A percentile compares a stretch with the other conserved stretches of the same genome.
phyloP scores from a whole-genome alignment of 2,113 vertebrate species.

The Rhinogobius similis region DNA sequence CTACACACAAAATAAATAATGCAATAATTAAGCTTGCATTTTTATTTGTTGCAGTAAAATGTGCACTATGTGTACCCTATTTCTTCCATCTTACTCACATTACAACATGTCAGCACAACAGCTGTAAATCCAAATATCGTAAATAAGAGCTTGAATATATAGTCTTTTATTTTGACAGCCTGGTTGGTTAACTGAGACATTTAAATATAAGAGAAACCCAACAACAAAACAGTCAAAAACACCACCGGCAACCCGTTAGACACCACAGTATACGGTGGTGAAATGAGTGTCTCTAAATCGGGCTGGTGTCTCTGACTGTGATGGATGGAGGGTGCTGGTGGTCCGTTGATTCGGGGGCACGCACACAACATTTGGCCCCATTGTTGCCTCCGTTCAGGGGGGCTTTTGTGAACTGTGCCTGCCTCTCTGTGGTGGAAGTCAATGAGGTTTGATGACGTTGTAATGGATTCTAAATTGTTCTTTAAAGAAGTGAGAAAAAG shows the following conservation, averaged over 20 bases:
- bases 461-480: slow-evolving; percentile 64
- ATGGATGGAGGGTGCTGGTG: slow-evolving; percentile 76
- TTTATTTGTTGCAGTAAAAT: too few relatives aligned
- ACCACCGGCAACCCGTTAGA: slow-evolving; percentile 2
- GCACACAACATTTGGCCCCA: slow-evolving; percentile 76
- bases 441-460: slow-evolving; percentile 58
- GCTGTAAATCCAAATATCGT: too few relatives aligned
- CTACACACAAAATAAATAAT: too few relatives aligned
- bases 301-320: slow-evolving; percentile 61
- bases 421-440: slow-evolving; percentile 55
- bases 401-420: slow-evolving; percentile 47
- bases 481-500: slow-evolving; percentile 48
- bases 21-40: too few relatives aligned
- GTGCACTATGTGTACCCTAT: too few relatives aligned
- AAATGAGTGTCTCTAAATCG: slow-evolving; percentile 49
- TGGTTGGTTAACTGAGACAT: not conserved
- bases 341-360: slow-evolving; percentile 71
- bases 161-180: not conserved
- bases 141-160: too few relatives aligned
- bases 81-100: too few relatives aligned
- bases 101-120: too few relatives aligned
- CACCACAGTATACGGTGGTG: slow-evolving; percentile 18
- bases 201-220: not conserved
- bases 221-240: not conserved
- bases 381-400: slow-evolving; percentile 67